These are phyloP conservation scores for Dryomyza anilis DNA, from an alignment of 2,888 invertebrate genomes.

Conservation along the genomic window DNA sequence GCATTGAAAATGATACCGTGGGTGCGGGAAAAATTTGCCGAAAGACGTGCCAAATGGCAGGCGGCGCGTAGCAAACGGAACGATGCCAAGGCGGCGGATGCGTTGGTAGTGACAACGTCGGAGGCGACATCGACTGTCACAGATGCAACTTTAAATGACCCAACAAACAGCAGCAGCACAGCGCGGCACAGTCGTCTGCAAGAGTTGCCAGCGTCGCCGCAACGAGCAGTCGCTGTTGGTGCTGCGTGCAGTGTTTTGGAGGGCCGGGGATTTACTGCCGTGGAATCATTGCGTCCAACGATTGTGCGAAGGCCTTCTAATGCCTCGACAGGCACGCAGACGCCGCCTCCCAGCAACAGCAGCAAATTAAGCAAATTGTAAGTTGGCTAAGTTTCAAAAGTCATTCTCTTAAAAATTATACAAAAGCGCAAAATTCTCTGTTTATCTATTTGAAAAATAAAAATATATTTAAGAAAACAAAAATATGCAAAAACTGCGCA, in stretches of 20 bases:
- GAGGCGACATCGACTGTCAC: background rate
- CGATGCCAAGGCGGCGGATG: constrained; percentile 11
- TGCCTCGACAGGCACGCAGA: constrained; percentile 14
- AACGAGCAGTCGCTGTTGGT: background rate
- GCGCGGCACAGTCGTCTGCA: background rate
- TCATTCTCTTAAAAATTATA: too few species aligned
- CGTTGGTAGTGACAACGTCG: background rate
- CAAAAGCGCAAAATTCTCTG: too few species aligned
- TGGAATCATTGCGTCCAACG: too few species aligned
- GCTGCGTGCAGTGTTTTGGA: background rate
- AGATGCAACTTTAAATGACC: background rate
- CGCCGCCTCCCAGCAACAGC: background rate
- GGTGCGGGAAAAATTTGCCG: constrained; percentile 61
- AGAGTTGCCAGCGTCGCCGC: background rate
- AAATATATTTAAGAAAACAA: too few species aligned
- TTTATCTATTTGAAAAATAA: too few species aligned
- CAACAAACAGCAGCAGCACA: background rate
- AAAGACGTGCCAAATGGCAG: constrained; percentile 58
- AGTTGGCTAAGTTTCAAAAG: constrained; percentile 9
- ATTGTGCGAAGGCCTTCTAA: constrained; percentile 5
- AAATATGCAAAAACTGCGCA: constrained; percentile 56
- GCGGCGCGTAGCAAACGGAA: constrained; percentile 53
- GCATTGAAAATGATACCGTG: constrained; percentile 61
- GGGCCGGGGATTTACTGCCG: too few species aligned
- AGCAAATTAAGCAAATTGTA: constrained; percentile 6